Evolutionary conservation across 2,888 invertebrate genomes (phyloP).

Genomic region (Drosophila borborema): DNA sequence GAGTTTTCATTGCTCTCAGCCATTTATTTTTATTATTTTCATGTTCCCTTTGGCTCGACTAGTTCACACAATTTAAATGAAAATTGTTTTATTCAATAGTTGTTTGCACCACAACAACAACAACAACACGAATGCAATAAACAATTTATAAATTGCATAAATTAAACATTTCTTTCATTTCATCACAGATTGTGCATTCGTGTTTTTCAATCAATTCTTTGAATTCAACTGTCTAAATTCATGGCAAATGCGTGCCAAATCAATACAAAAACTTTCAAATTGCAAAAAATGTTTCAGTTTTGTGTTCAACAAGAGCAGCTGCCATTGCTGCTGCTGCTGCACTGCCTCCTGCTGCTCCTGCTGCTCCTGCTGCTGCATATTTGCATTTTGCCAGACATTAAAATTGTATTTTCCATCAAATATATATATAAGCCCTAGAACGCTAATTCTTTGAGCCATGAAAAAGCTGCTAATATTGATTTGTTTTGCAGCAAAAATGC

Average conservation of each 20-base stretch:
- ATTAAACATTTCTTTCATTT: slow-evolving; percentile 53
- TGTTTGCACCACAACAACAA: not conserved
- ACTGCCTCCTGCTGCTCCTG: not conserved
- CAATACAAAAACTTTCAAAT: slow-evolving; percentile 17
- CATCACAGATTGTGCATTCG: slow-evolving; percentile 54
- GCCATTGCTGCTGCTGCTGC: not conserved
- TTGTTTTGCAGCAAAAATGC: slow-evolving; percentile 11
- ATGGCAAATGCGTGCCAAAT: slow-evolving; percentile 53
- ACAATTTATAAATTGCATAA: slow-evolving; percentile 54
- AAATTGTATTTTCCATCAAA: slow-evolving; percentile 38
- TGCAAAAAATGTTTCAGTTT: slow-evolving; percentile 1
- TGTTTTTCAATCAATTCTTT: slow-evolving; percentile 64
- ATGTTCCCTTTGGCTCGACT: not conserved
- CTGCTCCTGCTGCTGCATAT: slow-evolving; percentile 11
- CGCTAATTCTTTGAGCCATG: slow-evolving; percentile 22
- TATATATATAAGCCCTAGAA: slow-evolving; percentile 7
- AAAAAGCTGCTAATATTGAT: slow-evolving; percentile 22
- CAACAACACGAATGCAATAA: slow-evolving; percentile 3
- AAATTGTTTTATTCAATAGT: slow-evolving; percentile 47
- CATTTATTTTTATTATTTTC: slow-evolving; percentile 11
- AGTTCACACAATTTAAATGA: slow-evolving; percentile 28
- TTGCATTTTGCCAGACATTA: slow-evolving; percentile 28
- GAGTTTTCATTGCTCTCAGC: slow-evolving; percentile 11
- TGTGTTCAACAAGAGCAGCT: slow-evolving; percentile 10
- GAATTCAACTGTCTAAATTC: slow-evolving; percentile 61